These are phyloP conservation scores for Helicoverpa armigera DNA, from an alignment of 1,140 invertebrate species.

Conservation along the genomic window DNA sequence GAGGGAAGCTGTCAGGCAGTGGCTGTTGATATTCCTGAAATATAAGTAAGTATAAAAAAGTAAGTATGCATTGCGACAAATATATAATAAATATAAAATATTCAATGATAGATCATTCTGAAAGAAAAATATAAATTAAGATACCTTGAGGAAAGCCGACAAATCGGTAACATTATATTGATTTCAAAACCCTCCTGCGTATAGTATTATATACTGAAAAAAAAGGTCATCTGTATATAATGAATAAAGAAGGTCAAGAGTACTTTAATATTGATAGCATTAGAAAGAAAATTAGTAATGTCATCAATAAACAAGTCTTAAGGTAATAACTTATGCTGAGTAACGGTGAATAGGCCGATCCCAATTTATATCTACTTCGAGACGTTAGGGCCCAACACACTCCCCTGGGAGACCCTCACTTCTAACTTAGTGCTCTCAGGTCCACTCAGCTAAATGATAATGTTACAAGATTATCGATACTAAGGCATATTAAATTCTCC, in stretches of 20 bases:
- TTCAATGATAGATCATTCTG: no score
- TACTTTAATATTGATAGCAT: neutral
- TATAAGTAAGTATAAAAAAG: constrained; percentile 1
- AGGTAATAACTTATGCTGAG: neutral
- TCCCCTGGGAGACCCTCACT: constrained; percentile 14
- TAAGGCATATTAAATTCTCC: constrained; percentile 21
- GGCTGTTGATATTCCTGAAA: neutral
- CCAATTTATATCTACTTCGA: constrained; percentile 26
- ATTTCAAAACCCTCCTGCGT: no score
- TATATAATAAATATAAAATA: neutral
- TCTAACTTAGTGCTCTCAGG: constrained; percentile 6
- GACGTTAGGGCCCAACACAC: constrained; percentile 5
- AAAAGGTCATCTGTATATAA: no score
- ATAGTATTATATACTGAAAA: no score
- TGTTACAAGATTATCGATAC: constrained; percentile 29
- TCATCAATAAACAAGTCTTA: constrained; percentile 22
- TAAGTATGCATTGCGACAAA: neutral
- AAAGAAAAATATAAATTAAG: no score
- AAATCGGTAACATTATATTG: no score
- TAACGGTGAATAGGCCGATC: constrained; percentile 10
- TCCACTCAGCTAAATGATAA: constrained; percentile 17
- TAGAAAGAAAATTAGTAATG: constrained; percentile 1
- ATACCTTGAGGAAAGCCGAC: no score
- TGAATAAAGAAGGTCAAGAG: no score
- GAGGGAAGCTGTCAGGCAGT: neutral